Evolutionary conservation across 2,888 invertebrate genomes (phyloP), one percentile per base, ranked within the genome.

Genomic region (Philhelius pedissequus): DNA sequence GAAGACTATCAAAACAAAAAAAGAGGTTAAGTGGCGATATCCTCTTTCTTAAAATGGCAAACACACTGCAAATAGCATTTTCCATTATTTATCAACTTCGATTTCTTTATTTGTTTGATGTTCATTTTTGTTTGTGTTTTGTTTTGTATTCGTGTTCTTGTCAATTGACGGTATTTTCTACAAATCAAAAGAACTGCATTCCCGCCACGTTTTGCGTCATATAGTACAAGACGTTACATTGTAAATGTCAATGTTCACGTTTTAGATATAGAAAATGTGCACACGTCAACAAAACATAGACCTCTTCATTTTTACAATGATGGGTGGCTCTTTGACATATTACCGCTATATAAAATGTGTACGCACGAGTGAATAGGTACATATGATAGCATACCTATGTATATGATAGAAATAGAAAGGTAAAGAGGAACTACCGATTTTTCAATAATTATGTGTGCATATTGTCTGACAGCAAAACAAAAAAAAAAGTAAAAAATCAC

Each of bases 1-100:
- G 25, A 48, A 45, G 32, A 48, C 45, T 25, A n/a, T n/a, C n/a
- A n/a, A n/a, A n/a, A n/a, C 6, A 45, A 30, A 73, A 79, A 74
- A 79, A 73, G 79, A 79, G 79, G 73, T 60, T 79, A 79, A 79
- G 79, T 73, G 60, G 66, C 66, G 32, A 79, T 66, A 79, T 79
- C 79, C 79, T 79, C 64, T 52, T 79, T 52, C 50, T 22, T 7
- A n/a, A 56, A n/a, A 45, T 43, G 27, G 22, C 20, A 32, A 35
- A 43, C 27, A 52, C 70, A 62, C 15, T 9, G 30, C 73, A 58
- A 66, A 77, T 64, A 77, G 9, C 18, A 70, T 64, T 70, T 62
- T 70, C 25, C 32, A 50, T 62, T 77, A 76, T 77, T 71, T 78
- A 78, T 71, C 68, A 52, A 38, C 68, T 54, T 52, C 15, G 54